These are phyloP conservation scores for Papilio xuthus DNA, from an alignment of 1,140 invertebrate species.

Conservation along the genomic window DNA sequence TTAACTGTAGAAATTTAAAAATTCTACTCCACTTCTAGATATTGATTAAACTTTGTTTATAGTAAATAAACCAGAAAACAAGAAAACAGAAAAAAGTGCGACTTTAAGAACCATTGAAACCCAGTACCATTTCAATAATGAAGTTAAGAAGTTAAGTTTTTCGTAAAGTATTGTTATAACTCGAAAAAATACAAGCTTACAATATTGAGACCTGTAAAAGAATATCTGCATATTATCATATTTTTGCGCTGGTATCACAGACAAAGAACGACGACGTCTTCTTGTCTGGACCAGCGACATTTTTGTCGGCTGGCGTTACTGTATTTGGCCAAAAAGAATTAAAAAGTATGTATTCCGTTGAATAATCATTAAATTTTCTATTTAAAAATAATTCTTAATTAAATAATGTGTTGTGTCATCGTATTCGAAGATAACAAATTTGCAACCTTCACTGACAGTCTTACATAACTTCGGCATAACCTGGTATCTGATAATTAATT, in stretches of 20 bases:
- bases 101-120: too few species aligned
- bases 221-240: not conserved
- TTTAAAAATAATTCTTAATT: not conserved
- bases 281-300: slow-evolving; percentile 66
- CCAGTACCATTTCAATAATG: too few species aligned
- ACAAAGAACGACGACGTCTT: slow-evolving; percentile 58
- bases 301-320: slow-evolving; percentile 68
- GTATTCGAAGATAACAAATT: slow-evolving; percentile 31
- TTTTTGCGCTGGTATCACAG: slow-evolving; percentile 5
- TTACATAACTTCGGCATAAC: slow-evolving; percentile 77
- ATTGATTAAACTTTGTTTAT: too few species aligned
- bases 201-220: not conserved
- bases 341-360: slow-evolving; percentile 66
- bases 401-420: not conserved
- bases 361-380: not conserved
- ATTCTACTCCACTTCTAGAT: too few species aligned
- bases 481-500: slow-evolving; percentile 50
- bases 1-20: too few species aligned
- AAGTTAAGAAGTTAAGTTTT: too few species aligned
- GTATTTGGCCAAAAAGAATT: slow-evolving; percentile 62
- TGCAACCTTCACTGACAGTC: slow-evolving; percentile 53
- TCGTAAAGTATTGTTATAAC: too few species aligned
- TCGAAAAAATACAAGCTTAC: not conserved
- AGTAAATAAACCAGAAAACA: too few species aligned
- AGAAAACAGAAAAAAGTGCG: too few species aligned